Percentiles rank a stretch among this genome's conserved stretches.
Evolutionary conservation across 2,113 vertebrate species (phyloP).

Genomic region (Amblyopsis rosae): DNA sequence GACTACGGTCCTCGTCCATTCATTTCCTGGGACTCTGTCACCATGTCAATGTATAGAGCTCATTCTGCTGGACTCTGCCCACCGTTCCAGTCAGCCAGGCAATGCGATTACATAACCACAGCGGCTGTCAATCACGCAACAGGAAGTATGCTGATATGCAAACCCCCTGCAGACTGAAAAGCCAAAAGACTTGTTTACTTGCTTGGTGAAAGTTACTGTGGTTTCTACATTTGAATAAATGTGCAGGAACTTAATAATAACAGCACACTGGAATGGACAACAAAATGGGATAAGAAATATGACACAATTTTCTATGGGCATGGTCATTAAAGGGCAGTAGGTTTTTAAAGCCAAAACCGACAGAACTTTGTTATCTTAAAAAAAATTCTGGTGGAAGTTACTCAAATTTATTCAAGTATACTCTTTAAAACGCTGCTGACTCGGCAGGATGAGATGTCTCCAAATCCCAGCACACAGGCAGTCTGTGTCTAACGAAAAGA

Average conservation of each 20-base stretch:
- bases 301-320: not conserved
- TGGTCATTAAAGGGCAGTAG: slow-evolving; percentile 15
- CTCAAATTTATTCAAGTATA: slow-evolving; percentile 32
- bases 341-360: not conserved
- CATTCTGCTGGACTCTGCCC: slow-evolving; percentile 61
- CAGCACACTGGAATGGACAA: not conserved
- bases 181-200: slow-evolving; percentile 17
- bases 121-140: slow-evolving; percentile 64
- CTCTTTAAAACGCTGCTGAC: slow-evolving; percentile 38
- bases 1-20: slow-evolving; percentile 57
- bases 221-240: slow-evolving; percentile 24
- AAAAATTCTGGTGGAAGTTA: slow-evolving; percentile 10
- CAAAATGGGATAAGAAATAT: not conserved
- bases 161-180: slow-evolving; percentile 43
- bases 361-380: slow-evolving; percentile 5
- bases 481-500: slow-evolving; percentile 43
- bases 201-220: not conserved
- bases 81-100: slow-evolving; percentile 43
- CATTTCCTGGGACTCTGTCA: slow-evolving; percentile 43
- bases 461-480: slow-evolving; percentile 29
- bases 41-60: slow-evolving; percentile 61
- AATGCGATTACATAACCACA: slow-evolving; percentile 53
- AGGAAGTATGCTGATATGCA: slow-evolving; percentile 44
- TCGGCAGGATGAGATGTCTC: slow-evolving; percentile 33
- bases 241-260: slow-evolving; percentile 1